Conservation (phyloP, 2,797 vertebrate species). For the Rhynchotus rufescens region DNA sequence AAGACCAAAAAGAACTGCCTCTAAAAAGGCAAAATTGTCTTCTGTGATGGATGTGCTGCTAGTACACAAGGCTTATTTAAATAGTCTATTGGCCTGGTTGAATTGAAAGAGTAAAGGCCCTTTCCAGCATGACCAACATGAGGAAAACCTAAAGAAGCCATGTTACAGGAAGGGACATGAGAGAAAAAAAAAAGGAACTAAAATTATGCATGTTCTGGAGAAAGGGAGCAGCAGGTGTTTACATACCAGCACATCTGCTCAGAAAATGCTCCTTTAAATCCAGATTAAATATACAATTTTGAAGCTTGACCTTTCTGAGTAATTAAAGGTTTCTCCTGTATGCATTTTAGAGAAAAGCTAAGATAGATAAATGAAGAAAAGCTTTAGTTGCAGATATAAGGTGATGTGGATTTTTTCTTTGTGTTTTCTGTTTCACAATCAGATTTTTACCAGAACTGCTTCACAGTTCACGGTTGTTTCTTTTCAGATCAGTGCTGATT, state of each 20-base stretch:
- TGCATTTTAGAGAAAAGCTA: constrained; percentile 25
- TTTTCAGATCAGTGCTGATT: not conserved
- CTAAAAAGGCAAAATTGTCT: not conserved
- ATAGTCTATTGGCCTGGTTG: not conserved
- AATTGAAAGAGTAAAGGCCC: not conserved
- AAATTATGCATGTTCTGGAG: constrained; percentile 14
- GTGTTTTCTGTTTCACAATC: not conserved
- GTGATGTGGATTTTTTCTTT: not conserved
- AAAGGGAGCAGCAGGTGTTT: constrained; percentile 64
- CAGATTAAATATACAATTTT: constrained; percentile 67
- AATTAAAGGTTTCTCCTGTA: constrained; percentile 69
- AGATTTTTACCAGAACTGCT: not conserved
- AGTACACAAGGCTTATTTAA: not conserved
- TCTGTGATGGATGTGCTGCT: not conserved
- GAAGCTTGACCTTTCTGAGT: constrained; percentile 72
- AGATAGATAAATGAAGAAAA: not conserved
- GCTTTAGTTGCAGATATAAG: not conserved
- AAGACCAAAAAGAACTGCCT: not conserved
- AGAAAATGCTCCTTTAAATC: constrained; percentile 65
- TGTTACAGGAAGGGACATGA: not conserved
- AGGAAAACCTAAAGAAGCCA: not conserved
- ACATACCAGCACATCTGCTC: constrained; percentile 51
- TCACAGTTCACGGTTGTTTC: not conserved
- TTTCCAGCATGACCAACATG: not conserved
- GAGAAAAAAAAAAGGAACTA: not conserved